Conservation (phyloP, 2,113 vertebrate species). For the Orthonyx spaldingii region DNA sequence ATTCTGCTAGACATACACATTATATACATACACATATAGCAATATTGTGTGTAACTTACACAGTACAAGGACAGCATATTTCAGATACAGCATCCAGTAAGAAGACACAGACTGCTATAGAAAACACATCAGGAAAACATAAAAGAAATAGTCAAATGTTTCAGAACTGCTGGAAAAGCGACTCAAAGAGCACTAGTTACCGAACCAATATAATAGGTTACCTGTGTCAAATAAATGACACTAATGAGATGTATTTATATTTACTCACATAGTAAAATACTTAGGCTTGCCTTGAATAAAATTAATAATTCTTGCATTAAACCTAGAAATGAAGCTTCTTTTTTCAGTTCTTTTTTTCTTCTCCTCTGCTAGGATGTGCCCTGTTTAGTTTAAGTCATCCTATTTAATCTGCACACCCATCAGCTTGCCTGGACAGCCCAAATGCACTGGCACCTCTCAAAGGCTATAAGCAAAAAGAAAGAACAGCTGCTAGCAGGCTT, state of each 20-base stretch:
- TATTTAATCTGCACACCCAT: background rate
- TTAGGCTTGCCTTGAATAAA: background rate
- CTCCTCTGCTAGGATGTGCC: accelerated
- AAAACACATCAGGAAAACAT: background rate
- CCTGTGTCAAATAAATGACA: background rate
- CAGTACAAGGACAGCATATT: background rate
- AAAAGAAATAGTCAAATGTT: background rate
- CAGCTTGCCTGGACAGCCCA: background rate
- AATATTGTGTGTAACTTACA: background rate
- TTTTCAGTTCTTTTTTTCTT: accelerated
- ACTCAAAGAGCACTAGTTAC: background rate
- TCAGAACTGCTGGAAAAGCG: background rate
- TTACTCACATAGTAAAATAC: background rate
- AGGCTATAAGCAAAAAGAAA: background rate
- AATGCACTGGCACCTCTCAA: background rate
- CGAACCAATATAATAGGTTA: background rate
- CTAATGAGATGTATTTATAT: background rate
- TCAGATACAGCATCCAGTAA: background rate
- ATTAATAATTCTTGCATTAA: background rate
- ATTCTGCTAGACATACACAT: background rate
- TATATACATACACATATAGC: background rate
- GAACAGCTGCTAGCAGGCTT: background rate
- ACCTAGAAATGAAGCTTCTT: background rate
- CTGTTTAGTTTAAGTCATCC: background rate
- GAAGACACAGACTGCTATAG: background rate